phyloP scores from a whole-genome alignment of 2,888 invertebrate species.

The Embidobia sp. region DNA sequence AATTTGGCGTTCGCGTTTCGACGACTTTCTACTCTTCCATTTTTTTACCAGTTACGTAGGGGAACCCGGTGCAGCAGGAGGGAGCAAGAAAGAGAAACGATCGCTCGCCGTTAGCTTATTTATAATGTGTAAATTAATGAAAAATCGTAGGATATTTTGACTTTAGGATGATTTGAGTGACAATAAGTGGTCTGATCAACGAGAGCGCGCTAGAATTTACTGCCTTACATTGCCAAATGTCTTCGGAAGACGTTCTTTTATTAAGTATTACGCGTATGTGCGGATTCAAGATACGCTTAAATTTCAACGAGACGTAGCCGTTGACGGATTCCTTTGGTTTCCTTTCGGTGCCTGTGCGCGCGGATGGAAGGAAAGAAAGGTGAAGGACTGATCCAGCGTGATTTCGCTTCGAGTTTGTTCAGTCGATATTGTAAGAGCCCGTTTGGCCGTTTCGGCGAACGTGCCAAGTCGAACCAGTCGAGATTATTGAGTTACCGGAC shows the following conservation, averaged over 20 bases:
- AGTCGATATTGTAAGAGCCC: constrained; percentile 38
- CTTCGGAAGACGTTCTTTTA: constrained; percentile 60
- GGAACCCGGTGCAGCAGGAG: not conserved
- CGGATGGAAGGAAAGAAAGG: constrained; percentile 54
- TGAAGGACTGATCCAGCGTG: constrained; percentile 50
- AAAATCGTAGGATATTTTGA: constrained; percentile 53
- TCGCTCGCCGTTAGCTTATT: constrained; percentile 53
- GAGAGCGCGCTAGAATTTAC: constrained; percentile 63
- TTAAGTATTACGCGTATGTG: constrained; percentile 48
- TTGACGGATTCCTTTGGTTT: constrained; percentile 8
- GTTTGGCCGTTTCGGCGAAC: constrained; percentile 19
- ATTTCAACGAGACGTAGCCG: constrained; percentile 24
- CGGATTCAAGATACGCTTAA: constrained; percentile 35
- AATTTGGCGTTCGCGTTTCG: not conserved
- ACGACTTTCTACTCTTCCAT: not conserved
- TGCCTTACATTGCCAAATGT: constrained; percentile 77
- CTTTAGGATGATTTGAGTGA: constrained; percentile 55
- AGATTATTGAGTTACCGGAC: no score
- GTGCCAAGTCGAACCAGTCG: no score
- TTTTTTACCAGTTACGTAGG: constrained; percentile 9
- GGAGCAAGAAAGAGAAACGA: constrained; percentile 12
- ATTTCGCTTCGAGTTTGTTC: constrained; percentile 26
- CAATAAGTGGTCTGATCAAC: constrained; percentile 54
- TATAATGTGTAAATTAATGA: constrained; percentile 46
- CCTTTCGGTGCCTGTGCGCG: constrained; percentile 19